phyloP scores from a whole-genome alignment of 2,888 invertebrate genomes.

The Blera fallax region DNA sequence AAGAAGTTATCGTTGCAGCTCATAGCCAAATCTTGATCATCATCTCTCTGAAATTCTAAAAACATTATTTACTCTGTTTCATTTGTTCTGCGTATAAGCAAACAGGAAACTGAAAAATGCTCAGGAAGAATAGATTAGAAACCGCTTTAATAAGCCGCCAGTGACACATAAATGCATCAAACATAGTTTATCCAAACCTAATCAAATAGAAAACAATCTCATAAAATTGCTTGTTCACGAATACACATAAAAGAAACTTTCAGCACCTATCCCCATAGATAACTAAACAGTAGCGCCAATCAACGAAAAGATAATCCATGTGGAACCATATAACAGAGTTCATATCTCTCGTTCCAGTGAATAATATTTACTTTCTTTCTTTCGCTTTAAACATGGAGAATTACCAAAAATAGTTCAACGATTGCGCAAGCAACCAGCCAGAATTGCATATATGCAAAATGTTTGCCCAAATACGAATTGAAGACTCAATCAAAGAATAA shows the following conservation, averaged over 20 bases:
- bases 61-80: too few relatives aligned
- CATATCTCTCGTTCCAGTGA: background rate
- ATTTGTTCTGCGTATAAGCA: too few relatives aligned
- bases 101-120: too few relatives aligned
- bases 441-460: slow-evolving; percentile 2
- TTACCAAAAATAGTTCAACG: slow-evolving; percentile 22
- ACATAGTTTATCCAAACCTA: background rate
- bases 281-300: slow-evolving; percentile 1
- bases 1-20: too few relatives aligned
- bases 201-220: background rate
- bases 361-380: slow-evolving; percentile 23
- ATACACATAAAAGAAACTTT: background rate
- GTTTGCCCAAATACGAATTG: slow-evolving; percentile 15
- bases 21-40: too few relatives aligned
- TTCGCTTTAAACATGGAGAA: background rate
- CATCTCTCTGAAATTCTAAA: too few relatives aligned
- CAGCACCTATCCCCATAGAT: background rate
- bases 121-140: too few relatives aligned
- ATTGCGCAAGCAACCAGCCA: slow-evolving; percentile 28
- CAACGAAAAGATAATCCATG: slow-evolving; percentile 27
- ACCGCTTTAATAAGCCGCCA: too few relatives aligned
- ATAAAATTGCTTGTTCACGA: background rate
- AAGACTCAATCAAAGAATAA: slow-evolving; percentile 11
- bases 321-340: slow-evolving; percentile 2
- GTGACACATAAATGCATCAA: too few relatives aligned